Evolutionary conservation across 1,140 invertebrate genomes (phyloP).

Genomic region (Mercenaria mercenaria): DNA sequence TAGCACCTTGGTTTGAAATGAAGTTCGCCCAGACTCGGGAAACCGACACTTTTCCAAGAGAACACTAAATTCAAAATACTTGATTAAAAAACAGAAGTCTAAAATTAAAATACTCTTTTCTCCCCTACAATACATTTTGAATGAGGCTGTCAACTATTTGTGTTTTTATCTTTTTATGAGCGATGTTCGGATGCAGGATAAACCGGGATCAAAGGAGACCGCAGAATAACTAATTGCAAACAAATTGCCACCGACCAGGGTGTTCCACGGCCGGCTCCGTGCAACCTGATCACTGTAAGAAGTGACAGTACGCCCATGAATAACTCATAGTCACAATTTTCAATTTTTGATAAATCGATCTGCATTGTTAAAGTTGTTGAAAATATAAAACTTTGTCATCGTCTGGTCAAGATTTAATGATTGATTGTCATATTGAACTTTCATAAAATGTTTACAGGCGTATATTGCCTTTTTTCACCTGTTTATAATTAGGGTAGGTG

Average conservation of each 20-base stretch:
- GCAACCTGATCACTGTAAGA: neutral
- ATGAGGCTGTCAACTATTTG: slow-evolving; percentile 1
- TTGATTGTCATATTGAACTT: slow-evolving; percentile 64
- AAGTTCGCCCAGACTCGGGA: too few relatives aligned
- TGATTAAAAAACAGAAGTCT: neutral
- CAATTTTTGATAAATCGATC: slow-evolving; percentile 44
- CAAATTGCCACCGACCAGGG: slow-evolving; percentile 14
- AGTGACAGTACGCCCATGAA: slow-evolving; percentile 34
- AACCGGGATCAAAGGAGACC: slow-evolving; percentile 35
- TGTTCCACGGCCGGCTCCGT: slow-evolving; percentile 1
- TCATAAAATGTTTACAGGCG: slow-evolving; percentile 48
- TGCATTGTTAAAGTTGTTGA: slow-evolving; percentile 38
- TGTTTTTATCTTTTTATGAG: slow-evolving; percentile 38
- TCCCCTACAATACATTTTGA: neutral
- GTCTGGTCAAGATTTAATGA: slow-evolving; percentile 47
- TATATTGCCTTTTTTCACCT: slow-evolving; percentile 63
- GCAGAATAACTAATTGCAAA: slow-evolving; percentile 44
- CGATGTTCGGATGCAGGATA: slow-evolving; percentile 30
- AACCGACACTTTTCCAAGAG: too few relatives aligned
- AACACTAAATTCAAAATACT: too few relatives aligned
- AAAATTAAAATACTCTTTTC: neutral
- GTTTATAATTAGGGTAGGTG: slow-evolving; percentile 66
- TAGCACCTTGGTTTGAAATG: too few relatives aligned
- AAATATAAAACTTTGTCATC: slow-evolving; percentile 62
- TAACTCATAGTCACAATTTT: slow-evolving; percentile 26